Evolutionary conservation across 2,888 invertebrate species (phyloP), one percentile per base, ranked within the genome.

Genomic region (Platycheirus rosarum): DNA sequence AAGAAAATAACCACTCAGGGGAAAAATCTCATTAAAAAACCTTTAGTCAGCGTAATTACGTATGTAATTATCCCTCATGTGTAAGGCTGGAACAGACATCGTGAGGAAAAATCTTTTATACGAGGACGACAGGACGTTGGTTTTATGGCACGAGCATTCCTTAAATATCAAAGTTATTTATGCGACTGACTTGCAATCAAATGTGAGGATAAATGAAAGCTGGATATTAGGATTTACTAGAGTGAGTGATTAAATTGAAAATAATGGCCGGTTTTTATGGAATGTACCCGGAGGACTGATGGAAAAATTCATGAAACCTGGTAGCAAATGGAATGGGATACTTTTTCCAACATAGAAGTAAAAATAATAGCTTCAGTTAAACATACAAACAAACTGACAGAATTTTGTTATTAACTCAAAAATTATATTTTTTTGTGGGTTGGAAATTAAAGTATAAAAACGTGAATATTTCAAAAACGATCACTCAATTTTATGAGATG

Each of bases 1-100:
- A 40, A 23, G 57, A 42, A 42, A 60, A 60, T 26, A 60, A 42
- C 60, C 42, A 60, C 26, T 42, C 42, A 60, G 9, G 40, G 16
- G 26, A 55, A 42, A 60, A 42, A 14, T 42, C 40, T 16, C 60
- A 60, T 60, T 60, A 42, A 60, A 60, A 42, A 60, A 37, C 60
- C 29, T 60, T 60, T 60, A 60, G 60, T 29, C 46, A 60, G 16
- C 7, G 13, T 55, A 55, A 55, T 55, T 40, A 23, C 37, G 11
- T 42, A n/a, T 26, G 11, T 40, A 20, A 23, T 6, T 40, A 23
- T 23, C 6, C 26, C 5, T 26, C 32, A 13, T 32, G 16, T 20
- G 3, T 29, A 3, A 14, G 18, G 37, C 13, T 42, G n/a, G 16
- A 29, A 16, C 42, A 42, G 42, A 16, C 60, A 26, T 42, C 42